A percentile compares a stretch with the other conserved stretches of the same genome.
Evolutionary conservation across 2,797 vertebrate species (phyloP).

Genomic region (Diplodus puntazzo): DNA sequence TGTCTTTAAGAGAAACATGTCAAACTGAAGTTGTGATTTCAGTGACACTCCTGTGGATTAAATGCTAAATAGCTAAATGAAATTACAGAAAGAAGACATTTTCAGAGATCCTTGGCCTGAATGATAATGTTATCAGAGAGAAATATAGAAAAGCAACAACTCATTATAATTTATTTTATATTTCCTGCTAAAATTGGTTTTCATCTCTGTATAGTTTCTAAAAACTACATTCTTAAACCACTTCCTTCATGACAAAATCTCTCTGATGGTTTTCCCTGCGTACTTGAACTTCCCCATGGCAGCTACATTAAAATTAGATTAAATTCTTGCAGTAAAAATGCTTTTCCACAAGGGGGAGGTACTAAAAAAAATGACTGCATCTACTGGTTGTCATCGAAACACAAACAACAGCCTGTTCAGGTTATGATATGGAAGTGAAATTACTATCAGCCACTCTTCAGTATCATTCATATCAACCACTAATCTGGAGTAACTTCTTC

Average conservation of each 20-base stretch:
- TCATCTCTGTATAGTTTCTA: conserved; percentile 16
- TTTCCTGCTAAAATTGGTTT: conserved; percentile 10
- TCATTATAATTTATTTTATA: conserved; percentile 8
- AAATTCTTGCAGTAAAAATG: conserved; percentile 41
- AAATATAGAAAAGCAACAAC: conserved; percentile 15
- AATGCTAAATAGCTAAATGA: not conserved
- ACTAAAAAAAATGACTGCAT: conserved; percentile 35
- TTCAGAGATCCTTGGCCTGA: not conserved
- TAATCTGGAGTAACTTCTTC: not conserved
- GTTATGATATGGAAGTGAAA: not conserved
- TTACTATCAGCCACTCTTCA: not conserved
- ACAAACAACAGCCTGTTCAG: conserved; percentile 18
- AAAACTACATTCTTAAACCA: conserved; percentile 3
- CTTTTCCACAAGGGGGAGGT: conserved; percentile 54
- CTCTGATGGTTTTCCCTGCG: conserved; percentile 11
- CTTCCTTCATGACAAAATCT: conserved; percentile 18
- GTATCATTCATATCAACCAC: conserved; percentile 1
- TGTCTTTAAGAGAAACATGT: conserved; percentile 12
- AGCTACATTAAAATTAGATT: not conserved
- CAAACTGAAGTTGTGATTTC: conserved; percentile 1
- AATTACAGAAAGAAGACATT: not conserved
- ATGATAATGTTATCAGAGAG: conserved; percentile 17
- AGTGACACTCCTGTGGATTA: conserved; percentile 1
- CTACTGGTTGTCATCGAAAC: conserved; percentile 26
- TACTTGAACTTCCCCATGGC: not conserved